Conservation (phyloP, 1,140 invertebrate genomes). For the Conopomorpha cramerella region DNA sequence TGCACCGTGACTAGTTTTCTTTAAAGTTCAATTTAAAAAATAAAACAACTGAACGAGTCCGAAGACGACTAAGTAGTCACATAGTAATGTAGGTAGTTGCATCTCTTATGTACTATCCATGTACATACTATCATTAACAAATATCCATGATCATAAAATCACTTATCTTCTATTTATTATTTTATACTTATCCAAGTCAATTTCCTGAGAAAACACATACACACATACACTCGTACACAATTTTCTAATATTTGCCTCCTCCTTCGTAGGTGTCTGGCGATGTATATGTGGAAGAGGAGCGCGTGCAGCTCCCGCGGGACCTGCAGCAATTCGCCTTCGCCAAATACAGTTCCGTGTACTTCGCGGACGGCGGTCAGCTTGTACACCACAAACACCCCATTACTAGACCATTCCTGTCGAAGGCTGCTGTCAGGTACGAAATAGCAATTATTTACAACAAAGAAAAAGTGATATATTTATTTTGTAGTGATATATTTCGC, state of each 20-base stretch:
- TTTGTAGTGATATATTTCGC: too few relatives aligned
- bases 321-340: constrained; percentile 91
- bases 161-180: not conserved
- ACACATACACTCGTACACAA: too few relatives aligned
- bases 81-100: not conserved
- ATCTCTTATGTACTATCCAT: not conserved
- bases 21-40: too few relatives aligned
- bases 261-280: constrained; percentile 37
- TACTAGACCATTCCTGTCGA: constrained; percentile 86
- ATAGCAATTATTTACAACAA: too few relatives aligned
- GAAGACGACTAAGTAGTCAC: too few relatives aligned
- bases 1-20: too few relatives aligned
- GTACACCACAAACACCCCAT: constrained; percentile 80
- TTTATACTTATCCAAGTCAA: too few relatives aligned
- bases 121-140: not conserved
- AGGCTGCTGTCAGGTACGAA: constrained; percentile 71
- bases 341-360: constrained; percentile 96
- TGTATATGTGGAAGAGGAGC: constrained; percentile 45
- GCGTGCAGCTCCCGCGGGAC: constrained; percentile 75
- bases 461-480: too few relatives aligned
- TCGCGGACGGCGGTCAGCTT: constrained; percentile 83
- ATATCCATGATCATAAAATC: not conserved
- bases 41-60: too few relatives aligned
- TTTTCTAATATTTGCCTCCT: not conserved
- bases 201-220: too few relatives aligned